phyloP scores from a whole-genome alignment of 2,797 vertebrate species.

The Muraenolepis orangiensis region DNA sequence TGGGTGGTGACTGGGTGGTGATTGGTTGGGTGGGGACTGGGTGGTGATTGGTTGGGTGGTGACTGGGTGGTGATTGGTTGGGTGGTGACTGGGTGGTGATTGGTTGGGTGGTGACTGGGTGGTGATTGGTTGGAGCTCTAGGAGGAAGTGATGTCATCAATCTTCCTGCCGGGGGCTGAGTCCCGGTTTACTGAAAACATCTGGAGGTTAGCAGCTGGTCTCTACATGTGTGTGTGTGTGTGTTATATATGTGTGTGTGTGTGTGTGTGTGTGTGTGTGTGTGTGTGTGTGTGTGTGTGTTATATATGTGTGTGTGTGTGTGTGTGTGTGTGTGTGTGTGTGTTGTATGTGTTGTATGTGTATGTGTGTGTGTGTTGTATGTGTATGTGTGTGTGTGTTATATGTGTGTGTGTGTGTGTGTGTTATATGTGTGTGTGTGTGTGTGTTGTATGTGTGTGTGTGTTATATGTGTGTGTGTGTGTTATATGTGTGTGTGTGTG shows the following conservation, averaged over 20 bases:
- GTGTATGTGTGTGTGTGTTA: conserved; percentile 10
- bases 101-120: neutral
- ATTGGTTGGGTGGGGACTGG: too few species aligned
- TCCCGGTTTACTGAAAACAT: neutral
- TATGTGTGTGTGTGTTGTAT: conserved; percentile 9
- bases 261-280: conserved; percentile 15
- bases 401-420: too few species aligned
- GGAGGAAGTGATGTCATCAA: neutral
- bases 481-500: conserved; percentile 12
- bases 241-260: conserved; percentile 3
- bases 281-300: conserved; percentile 10
- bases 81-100: too few species aligned
- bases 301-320: too few species aligned
- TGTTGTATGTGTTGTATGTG: too few species aligned
- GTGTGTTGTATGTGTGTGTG: conserved; percentile 9
- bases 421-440: neutral
- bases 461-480: conserved; percentile 11
- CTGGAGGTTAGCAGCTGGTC: neutral
- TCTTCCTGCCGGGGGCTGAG: neutral
- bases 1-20: too few species aligned
- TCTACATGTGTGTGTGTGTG: too few species aligned
- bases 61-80: too few species aligned
- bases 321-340: neutral
- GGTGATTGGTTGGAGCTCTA: neutral
- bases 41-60: too few species aligned